Conservation (phyloP, 2,797 vertebrate species). For the Semotilus atromaculatus region DNA sequence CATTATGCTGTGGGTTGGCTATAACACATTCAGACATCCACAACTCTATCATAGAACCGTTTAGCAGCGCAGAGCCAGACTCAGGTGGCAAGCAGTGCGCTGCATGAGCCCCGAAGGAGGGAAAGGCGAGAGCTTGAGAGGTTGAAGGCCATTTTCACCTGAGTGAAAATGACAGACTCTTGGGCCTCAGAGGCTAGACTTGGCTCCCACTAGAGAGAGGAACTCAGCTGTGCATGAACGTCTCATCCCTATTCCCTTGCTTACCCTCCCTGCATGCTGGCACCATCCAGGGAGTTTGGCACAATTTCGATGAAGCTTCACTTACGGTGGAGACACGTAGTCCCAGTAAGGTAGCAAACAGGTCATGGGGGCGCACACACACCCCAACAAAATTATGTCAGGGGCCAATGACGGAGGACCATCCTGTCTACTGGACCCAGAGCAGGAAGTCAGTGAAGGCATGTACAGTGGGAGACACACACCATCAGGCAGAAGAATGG, state of each 20-base stretch:
- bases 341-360: slow-evolving; percentile 63
- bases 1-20: slow-evolving; percentile 40
- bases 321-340: slow-evolving; percentile 59
- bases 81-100: slow-evolving; percentile 72
- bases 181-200: slow-evolving; percentile 29
- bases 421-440: slow-evolving; percentile 60
- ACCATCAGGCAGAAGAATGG: slow-evolving; percentile 62
- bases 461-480: slow-evolving; percentile 62
- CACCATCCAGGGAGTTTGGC: slow-evolving; percentile 51
- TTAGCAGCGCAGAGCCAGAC: slow-evolving; percentile 58
- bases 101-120: slow-evolving; percentile 52
- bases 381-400: slow-evolving; percentile 21
- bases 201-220: slow-evolving; percentile 27
- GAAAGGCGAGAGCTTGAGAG: slow-evolving; percentile 19
- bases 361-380: slow-evolving; percentile 3
- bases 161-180: slow-evolving; percentile 60
- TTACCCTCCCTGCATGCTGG: slow-evolving; percentile 21
- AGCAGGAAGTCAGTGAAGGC: slow-evolving; percentile 49
- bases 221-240: slow-evolving; percentile 41
- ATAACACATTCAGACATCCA: slow-evolving; percentile 49
- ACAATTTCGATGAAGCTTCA: slow-evolving; percentile 61
- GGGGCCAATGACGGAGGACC: slow-evolving; percentile 15
- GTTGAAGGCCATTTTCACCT: slow-evolving; percentile 68
- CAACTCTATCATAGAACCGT: slow-evolving; percentile 54
- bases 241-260: slow-evolving; percentile 14